Percentiles rank a stretch among this genome's conserved stretches.
Evolutionary conservation across 2,113 vertebrate species (phyloP).

Genomic region (Butorides virescens): DNA sequence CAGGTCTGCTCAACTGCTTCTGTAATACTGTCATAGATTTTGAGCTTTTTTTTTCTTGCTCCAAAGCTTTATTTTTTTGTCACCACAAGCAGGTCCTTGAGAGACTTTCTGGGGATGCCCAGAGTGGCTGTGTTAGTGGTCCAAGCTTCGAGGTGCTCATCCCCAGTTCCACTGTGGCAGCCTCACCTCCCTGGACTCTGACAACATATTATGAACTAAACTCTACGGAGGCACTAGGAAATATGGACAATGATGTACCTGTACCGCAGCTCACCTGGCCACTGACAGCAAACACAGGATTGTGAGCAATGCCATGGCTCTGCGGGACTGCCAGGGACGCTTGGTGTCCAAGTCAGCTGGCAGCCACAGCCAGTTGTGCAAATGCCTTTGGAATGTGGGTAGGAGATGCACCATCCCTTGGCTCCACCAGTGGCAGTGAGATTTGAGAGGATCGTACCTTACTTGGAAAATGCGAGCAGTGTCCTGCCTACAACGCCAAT

Average conservation of each 20-base stretch:
- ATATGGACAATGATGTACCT: not conserved
- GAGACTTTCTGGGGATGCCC: not conserved
- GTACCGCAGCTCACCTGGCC: rapidly evolving
- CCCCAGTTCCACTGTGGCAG: not conserved
- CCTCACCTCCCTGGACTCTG: rapidly evolving
- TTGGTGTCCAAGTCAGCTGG: not conserved
- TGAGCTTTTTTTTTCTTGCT: not conserved
- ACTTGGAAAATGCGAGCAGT: rapidly evolving
- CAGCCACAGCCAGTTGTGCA: not conserved
- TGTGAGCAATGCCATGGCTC: not conserved
- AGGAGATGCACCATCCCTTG: too few relatives aligned
- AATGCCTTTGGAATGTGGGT: not conserved
- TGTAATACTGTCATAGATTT: not conserved
- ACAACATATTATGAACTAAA: rapidly evolving
- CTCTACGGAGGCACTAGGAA: rapidly evolving
- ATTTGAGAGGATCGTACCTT: not conserved
- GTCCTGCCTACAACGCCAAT: not conserved
- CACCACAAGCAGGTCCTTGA: not conserved
- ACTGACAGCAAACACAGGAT: not conserved
- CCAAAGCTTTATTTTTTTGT: not conserved
- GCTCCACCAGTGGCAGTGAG: not conserved
- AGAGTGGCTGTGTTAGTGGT: not conserved
- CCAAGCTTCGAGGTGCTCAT: not conserved
- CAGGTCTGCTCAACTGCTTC: not conserved
- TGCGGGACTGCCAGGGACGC: not conserved